Conservation (phyloP, 1,140 invertebrate genomes). For the Drosophila santomea region DNA sequence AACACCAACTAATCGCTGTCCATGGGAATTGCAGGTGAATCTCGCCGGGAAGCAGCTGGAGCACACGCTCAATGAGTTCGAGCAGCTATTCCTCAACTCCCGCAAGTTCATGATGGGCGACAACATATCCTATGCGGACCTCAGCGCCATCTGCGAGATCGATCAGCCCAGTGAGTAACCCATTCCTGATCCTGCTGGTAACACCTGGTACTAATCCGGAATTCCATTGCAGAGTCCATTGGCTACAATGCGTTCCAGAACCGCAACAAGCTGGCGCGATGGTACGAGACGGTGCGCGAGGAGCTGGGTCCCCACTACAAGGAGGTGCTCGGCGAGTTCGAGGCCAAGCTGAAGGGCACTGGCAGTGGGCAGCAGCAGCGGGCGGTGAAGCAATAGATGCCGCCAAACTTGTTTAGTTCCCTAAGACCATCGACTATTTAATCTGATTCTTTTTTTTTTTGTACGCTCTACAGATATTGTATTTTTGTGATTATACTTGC, state of each 20-base stretch:
- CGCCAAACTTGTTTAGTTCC: slow-evolving; percentile 37
- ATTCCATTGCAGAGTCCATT: slow-evolving; percentile 85
- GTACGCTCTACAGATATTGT: not conserved
- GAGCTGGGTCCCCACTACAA: slow-evolving; percentile 85
- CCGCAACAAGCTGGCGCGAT: slow-evolving; percentile 87
- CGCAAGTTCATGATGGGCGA: slow-evolving; percentile 89
- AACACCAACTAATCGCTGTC: not conserved
- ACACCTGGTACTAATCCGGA: not conserved
- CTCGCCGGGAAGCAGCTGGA: slow-evolving; percentile 86
- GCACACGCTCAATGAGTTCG: slow-evolving; percentile 86
- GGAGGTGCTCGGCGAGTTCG: slow-evolving; percentile 67
- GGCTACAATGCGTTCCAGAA: slow-evolving; percentile 87
- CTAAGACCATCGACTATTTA: slow-evolving; percentile 13
- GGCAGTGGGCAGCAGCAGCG: slow-evolving; percentile 58
- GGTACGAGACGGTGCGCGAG: slow-evolving; percentile 87
- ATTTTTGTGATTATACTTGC: slow-evolving; percentile 22
- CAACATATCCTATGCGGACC: slow-evolving; percentile 90
- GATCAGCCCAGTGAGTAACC: slow-evolving; percentile 89
- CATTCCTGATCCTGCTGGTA: not conserved
- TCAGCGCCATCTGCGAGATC: slow-evolving; percentile 92
- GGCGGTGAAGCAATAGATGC: slow-evolving; percentile 49
- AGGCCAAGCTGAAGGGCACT: slow-evolving; percentile 63
- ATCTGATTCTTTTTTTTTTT: slow-evolving; percentile 11
- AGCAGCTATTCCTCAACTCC: slow-evolving; percentile 87
- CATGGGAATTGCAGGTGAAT: slow-evolving; percentile 50